Conservation (phyloP, 2,888 invertebrate genomes). For the Hydropsyche betteni region DNA sequence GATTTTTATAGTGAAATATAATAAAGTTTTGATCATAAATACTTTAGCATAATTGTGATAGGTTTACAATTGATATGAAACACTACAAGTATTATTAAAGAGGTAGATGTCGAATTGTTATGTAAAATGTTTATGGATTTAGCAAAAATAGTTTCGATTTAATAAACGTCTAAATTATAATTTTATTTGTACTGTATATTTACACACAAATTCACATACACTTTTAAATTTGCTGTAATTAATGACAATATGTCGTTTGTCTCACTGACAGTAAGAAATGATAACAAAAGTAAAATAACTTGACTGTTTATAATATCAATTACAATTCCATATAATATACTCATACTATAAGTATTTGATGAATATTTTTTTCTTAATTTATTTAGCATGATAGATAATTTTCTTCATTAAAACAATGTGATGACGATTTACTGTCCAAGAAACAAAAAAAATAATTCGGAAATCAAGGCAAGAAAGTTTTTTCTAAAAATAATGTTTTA, state of each 20-base stretch:
- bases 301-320: no score
- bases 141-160: slow-evolving; percentile 47
- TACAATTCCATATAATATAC: no score
- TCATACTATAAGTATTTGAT: no score
- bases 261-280: no score
- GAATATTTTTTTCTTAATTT: no score
- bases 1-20: slow-evolving; percentile 18
- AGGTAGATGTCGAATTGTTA: slow-evolving; percentile 44
- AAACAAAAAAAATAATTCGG: background rate
- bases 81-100: slow-evolving; percentile 38
- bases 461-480: slow-evolving; percentile 26
- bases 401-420: no score
- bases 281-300: no score
- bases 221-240: background rate
- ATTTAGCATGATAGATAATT: no score
- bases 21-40: slow-evolving; percentile 5
- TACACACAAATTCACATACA: slow-evolving; percentile 25
- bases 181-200: slow-evolving; percentile 45
- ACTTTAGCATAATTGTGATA: slow-evolving; percentile 13
- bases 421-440: no score
- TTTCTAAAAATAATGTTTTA: slow-evolving; percentile 8
- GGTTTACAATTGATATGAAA: slow-evolving; percentile 23
- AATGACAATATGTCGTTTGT: no score
- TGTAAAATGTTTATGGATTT: slow-evolving; percentile 43
- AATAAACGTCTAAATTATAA: slow-evolving; percentile 28